Evolutionary conservation across 2,113 vertebrate genomes (phyloP).

Genomic region (Passer domesticus): DNA sequence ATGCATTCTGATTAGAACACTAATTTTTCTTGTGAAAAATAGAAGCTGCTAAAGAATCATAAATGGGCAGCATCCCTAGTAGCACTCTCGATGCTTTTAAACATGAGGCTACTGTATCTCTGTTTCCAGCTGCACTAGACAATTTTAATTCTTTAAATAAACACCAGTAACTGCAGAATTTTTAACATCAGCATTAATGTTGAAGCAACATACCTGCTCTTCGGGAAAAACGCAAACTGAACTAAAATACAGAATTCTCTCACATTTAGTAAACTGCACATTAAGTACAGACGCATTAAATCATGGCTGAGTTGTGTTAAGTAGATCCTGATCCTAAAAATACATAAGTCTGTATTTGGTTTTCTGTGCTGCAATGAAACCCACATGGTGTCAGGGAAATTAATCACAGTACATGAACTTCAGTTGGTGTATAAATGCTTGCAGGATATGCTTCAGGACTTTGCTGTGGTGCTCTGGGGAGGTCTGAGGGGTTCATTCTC

Average conservation of each 20-base stretch:
- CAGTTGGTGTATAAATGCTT: background rate
- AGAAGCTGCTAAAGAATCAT: background rate
- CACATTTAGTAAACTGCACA: background rate
- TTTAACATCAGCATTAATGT: background rate
- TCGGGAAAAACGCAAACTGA: background rate
- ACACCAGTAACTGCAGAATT: background rate
- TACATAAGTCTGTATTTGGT: background rate
- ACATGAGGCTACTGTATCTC: background rate
- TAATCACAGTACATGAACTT: conserved; percentile 5
- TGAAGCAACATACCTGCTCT: background rate
- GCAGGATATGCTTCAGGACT: background rate
- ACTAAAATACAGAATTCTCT: background rate
- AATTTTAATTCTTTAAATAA: conserved; percentile 20
- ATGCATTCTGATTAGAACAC: background rate
- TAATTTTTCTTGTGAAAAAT: background rate
- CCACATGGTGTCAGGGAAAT: background rate
- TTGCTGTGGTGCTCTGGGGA: background rate
- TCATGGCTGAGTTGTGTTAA: background rate
- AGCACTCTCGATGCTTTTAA: background rate
- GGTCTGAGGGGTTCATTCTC: background rate
- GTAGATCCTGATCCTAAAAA: conserved; percentile 24
- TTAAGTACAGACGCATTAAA: background rate
- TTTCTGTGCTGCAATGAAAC: conserved; percentile 23
- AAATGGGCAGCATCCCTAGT: background rate
- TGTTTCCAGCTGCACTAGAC: background rate